phyloP scores from a whole-genome alignment of 2,113 vertebrate genomes.

The Phocoena phocoena region DNA sequence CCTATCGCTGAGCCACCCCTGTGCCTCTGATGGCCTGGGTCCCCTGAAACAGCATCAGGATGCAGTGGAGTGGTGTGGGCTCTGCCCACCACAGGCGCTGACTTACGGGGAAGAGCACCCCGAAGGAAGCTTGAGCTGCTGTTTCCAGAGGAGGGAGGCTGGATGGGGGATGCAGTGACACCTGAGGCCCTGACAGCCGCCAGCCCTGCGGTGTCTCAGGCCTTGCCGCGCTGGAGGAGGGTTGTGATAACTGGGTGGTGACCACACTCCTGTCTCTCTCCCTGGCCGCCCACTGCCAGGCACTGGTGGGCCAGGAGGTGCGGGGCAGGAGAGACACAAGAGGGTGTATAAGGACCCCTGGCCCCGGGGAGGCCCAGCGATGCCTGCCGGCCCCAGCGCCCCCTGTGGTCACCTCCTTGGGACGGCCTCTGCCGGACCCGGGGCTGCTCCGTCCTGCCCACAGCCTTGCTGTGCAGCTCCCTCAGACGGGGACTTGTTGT shows the following conservation, averaged over 20 bases:
- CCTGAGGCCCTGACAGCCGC: fast-evolving
- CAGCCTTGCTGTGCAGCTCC: neutral
- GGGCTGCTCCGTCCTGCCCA: fast-evolving
- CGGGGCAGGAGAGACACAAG: too few relatives aligned
- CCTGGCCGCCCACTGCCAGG: fast-evolving
- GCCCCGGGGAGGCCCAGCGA: neutral
- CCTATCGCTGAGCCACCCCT: neutral
- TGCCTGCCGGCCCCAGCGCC: neutral
- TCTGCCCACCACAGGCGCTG: neutral
- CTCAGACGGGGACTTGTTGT: neutral
- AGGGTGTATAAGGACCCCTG: neutral
- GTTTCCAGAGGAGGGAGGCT: neutral
- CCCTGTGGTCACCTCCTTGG: fast-evolving
- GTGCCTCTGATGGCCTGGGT: neutral
- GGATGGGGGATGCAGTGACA: neutral
- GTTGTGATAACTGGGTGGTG: too few relatives aligned
- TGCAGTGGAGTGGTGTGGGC: too few relatives aligned
- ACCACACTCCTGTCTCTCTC: neutral
- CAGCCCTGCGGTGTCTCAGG: neutral
- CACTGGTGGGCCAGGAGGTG: too few relatives aligned
- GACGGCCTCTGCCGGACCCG: neutral
- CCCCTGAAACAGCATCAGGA: neutral
- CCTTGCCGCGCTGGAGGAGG: fast-evolving
- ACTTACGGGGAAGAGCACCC: neutral
- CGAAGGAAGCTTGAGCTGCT: fast-evolving